phyloP scores from a whole-genome alignment of 2,113 vertebrate genomes.

The Lichenostomus cassidix region DNA sequence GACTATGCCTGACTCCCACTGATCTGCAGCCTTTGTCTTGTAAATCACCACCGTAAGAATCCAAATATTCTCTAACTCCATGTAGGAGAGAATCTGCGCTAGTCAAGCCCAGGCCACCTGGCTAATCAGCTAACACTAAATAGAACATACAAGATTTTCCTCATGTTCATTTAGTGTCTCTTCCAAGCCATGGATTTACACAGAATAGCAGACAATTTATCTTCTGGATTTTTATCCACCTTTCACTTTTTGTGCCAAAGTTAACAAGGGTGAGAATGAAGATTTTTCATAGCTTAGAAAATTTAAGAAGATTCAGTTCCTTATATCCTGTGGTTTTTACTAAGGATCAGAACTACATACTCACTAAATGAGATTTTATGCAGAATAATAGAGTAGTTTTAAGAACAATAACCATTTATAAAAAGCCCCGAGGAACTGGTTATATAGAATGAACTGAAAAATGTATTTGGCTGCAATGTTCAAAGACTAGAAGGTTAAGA shows the following conservation, averaged over 20 bases:
- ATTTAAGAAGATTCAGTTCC: background rate
- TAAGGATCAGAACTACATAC: background rate
- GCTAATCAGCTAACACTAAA: background rate
- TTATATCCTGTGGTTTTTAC: background rate
- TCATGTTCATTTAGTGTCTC: background rate
- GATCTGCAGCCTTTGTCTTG: background rate
- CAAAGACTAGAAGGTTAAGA: background rate
- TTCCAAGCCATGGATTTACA: background rate
- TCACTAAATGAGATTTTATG: background rate
- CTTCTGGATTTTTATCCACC: background rate
- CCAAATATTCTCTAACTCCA: background rate
- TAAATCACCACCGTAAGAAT: background rate
- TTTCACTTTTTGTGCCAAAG: background rate
- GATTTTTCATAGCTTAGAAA: background rate
- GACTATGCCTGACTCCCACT: background rate
- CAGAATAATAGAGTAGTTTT: background rate
- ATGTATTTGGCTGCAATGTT: background rate
- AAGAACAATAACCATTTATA: background rate
- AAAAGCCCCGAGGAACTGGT: background rate
- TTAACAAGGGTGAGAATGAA: background rate
- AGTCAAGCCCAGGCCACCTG: background rate
- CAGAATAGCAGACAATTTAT: background rate
- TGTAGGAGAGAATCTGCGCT: background rate
- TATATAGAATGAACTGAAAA: background rate
- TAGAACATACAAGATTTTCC: background rate